These are phyloP conservation scores for Archips xylosteana DNA, from an alignment of 2,888 invertebrate species.

Conservation along the genomic window DNA sequence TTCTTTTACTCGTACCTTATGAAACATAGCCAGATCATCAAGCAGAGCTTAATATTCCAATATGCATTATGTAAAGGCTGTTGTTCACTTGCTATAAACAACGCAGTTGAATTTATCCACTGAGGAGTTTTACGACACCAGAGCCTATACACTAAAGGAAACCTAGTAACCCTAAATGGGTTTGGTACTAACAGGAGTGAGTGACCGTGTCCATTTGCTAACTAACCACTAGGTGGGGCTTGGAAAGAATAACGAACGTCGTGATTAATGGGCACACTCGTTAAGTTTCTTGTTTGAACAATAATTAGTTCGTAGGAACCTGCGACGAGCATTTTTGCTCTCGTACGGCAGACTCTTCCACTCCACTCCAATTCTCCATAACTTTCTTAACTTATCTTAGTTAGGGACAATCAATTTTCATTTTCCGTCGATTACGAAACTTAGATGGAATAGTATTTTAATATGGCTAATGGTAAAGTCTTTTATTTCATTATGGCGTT, in stretches of 20 bases:
- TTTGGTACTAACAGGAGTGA: slow-evolving; percentile 45
- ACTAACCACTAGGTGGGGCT: slow-evolving; percentile 58
- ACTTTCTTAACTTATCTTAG: slow-evolving; percentile 82
- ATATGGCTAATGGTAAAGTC: slow-evolving; percentile 29
- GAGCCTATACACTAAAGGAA: not conserved
- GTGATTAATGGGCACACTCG: slow-evolving; percentile 71
- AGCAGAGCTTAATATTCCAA: no score
- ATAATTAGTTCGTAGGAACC: slow-evolving; percentile 71
- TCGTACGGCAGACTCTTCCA: slow-evolving; percentile 53
- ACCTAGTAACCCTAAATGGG: slow-evolving; percentile 24
- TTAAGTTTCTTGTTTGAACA: slow-evolving; percentile 72
- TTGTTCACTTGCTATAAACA: not conserved
- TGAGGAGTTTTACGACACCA: not conserved
- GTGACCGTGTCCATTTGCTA: slow-evolving; percentile 57
- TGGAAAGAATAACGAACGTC: slow-evolving; percentile 50
- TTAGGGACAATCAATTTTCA: slow-evolving; percentile 82
- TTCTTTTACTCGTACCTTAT: no score
- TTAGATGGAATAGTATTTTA: slow-evolving; percentile 49
- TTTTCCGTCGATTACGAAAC: slow-evolving; percentile 75
- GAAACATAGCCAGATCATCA: no score
- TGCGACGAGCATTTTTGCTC: slow-evolving; percentile 66
- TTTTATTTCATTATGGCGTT: not conserved
- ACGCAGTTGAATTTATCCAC: not conserved
- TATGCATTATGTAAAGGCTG: not conserved
- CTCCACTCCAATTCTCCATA: slow-evolving; percentile 67